Evolutionary conservation across 2,888 invertebrate species (phyloP).

Genomic region (Digitonthophagus gazella): DNA sequence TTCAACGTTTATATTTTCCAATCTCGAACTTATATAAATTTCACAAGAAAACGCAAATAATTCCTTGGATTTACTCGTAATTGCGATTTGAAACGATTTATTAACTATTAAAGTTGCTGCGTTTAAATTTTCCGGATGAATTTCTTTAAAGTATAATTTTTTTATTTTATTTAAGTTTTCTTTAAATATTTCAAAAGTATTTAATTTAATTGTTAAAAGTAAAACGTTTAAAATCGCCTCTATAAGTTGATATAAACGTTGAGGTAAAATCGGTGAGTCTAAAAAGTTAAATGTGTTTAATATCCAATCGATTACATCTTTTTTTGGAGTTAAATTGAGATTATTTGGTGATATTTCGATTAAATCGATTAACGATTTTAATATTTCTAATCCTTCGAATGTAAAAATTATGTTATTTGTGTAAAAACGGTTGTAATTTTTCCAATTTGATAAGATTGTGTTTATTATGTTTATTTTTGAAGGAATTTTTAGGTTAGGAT

Average conservation of each 20-base stretch:
- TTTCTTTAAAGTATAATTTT: constrained; percentile 23
- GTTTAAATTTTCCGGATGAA: not conserved
- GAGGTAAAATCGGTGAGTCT: constrained; percentile 24
- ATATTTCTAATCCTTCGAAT: not conserved
- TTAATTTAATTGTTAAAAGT: constrained; percentile 28
- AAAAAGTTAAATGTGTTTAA: constrained; percentile 27
- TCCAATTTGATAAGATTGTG: too few relatives aligned
- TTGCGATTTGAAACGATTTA: constrained; percentile 29
- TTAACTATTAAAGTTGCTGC: constrained; percentile 27
- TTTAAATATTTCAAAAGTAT: constrained; percentile 19
- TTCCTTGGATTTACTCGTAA: constrained; percentile 30
- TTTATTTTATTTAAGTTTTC: constrained; percentile 24
- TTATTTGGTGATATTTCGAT: constrained; percentile 26
- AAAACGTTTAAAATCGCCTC: constrained; percentile 33
- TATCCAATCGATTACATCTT: constrained; percentile 29
- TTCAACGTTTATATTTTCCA: constrained; percentile 31
- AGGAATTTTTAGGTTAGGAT: too few relatives aligned
- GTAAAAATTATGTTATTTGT: too few relatives aligned
- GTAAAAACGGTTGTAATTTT: too few relatives aligned
- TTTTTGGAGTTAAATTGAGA: too few relatives aligned
- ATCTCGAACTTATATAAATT: constrained; percentile 31
- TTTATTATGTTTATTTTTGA: too few relatives aligned
- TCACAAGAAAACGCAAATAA: constrained; percentile 38
- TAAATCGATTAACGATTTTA: constrained; percentile 8
- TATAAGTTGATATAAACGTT: constrained; percentile 6